phyloP scores from a whole-genome alignment of 2,888 invertebrate genomes.

The Phytoseiulus persimilis region DNA sequence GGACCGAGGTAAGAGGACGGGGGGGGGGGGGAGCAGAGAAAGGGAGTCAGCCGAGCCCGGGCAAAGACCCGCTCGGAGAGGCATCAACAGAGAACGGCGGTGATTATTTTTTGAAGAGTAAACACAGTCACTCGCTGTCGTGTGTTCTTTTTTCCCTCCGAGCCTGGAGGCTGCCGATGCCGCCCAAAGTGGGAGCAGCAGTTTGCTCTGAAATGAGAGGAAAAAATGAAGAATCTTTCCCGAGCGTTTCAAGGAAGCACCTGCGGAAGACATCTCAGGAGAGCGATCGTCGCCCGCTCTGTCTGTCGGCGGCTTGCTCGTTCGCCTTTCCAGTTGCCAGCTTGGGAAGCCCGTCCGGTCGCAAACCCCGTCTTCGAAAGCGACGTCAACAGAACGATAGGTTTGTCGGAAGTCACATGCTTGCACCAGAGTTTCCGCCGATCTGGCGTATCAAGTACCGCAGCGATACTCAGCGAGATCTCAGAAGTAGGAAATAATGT shows the following conservation, averaged over 20 bases:
- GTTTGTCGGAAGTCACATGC: background rate
- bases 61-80: background rate
- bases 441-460: no score
- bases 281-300: background rate
- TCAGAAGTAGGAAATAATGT: no score
- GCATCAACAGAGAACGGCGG: background rate
- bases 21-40: background rate
- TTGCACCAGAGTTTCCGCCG: background rate
- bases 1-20: background rate
- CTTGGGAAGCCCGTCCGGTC: background rate
- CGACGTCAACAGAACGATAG: background rate
- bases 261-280: background rate
- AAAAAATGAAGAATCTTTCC: background rate
- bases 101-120: slow-evolving; percentile 39
- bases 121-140: slow-evolving; percentile 10
- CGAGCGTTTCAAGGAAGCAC: background rate
- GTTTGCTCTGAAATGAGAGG: background rate
- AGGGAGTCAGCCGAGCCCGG: background rate
- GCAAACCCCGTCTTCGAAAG: background rate
- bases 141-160: background rate
- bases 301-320: background rate
- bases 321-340: background rate
- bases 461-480: no score
- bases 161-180: background rate
- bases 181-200: background rate